Evolutionary conservation across 30 jellyfish, hydroid and myxozoan genomes (phyloP), one percentile per base, ranked within the genome.

Genomic region (Mastigias papua): DNA sequence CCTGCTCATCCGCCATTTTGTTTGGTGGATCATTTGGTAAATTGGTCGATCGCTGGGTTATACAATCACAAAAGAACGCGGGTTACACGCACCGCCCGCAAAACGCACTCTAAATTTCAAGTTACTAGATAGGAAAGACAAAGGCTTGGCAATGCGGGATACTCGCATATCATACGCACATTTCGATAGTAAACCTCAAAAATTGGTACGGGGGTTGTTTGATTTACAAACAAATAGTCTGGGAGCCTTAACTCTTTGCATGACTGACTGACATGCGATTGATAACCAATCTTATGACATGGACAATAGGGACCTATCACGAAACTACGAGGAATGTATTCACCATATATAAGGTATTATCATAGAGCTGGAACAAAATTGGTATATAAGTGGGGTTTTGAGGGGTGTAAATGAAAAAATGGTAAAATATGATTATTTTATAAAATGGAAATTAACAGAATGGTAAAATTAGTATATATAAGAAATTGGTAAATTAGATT

Each of bases 1-100:
- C 93, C 86, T 85, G 86, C 84, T 72, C 93, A 69, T 84, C 93
- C 93, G 93, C 93, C 93, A 84, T 84, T 31, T 84, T 84, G 93
- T 71, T 66, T 69, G 93, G 87, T 71, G 93, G 93, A 71, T 69
- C 86, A 84, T 69, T 84, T 84, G 93, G 86, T 84, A 80, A 80
- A 80, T 80, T 80, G 90, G 81, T 80, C 63, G 90, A 80, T 80
- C 90, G 73, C 71, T 35, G 78, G 74, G 80, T 80, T 80, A 80
- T 80, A 29, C 73, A 37, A 80, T 80, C 86, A 75, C 86, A 75
- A 75, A 75, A 29, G 86, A 75, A 50, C 86, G 86, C 73, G 86
- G 73, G 86, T 42, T 15, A 29, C 42, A 49, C 86, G 86, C 86
- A 37, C 48, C 73, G 27, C 74, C 34, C 42, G 74, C 42, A 26